These are phyloP conservation scores for Burhinus bistriatus DNA, from an alignment of 2,113 vertebrate genomes.

Conservation along the genomic window DNA sequence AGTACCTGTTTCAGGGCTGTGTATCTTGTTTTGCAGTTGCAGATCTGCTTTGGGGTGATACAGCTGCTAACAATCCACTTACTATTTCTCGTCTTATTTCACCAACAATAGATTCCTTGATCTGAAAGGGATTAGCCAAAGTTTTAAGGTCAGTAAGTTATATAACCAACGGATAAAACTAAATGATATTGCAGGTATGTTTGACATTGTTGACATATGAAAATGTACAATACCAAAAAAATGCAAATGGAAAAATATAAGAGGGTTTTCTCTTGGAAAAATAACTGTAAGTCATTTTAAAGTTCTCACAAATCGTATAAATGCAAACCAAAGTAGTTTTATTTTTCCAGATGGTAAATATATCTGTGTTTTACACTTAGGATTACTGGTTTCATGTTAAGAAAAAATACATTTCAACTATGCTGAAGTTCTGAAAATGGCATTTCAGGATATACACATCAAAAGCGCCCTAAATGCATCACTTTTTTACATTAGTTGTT, in stretches of 20 bases:
- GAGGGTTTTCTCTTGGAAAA: neutral
- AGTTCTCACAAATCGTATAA: neutral
- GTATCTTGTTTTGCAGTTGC: conserved; percentile 67
- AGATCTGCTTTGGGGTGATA: conserved; percentile 76
- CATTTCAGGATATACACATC: neutral
- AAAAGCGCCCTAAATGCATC: neutral
- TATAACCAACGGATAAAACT: neutral
- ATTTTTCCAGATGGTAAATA: neutral
- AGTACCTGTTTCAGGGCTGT: conserved; percentile 58
- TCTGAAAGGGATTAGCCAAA: conserved; percentile 73
- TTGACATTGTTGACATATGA: neutral
- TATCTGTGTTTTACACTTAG: neutral
- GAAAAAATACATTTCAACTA: neutral
- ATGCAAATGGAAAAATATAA: neutral
- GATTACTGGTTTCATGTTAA: neutral
- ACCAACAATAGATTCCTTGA: conserved; percentile 88
- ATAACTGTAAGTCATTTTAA: neutral
- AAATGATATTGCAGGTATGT: neutral
- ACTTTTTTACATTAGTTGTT: neutral
- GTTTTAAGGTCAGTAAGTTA: conserved; percentile 15
- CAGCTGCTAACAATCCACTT: conserved; percentile 86
- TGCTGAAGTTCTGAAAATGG: neutral
- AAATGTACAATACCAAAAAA: neutral
- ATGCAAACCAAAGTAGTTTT: neutral
- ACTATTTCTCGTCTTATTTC: conserved; percentile 93